Conservation (phyloP, 2,888 invertebrate genomes). For the Thereva unica region DNA sequence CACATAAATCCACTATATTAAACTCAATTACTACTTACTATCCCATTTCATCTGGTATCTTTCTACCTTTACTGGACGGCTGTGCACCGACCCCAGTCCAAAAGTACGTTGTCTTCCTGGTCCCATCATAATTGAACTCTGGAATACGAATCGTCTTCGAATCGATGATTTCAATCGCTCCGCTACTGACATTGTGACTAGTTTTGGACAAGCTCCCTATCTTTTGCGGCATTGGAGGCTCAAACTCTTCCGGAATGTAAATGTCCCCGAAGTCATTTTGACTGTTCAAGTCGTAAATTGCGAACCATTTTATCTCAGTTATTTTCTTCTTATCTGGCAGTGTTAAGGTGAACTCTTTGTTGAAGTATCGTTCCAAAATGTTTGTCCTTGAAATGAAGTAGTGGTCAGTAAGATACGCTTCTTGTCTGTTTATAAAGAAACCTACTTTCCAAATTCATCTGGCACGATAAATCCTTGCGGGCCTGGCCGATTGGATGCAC, state of each 20-base stretch:
- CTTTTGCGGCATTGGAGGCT: slow-evolving; percentile 75
- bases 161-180: slow-evolving; percentile 74
- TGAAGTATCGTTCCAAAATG: slow-evolving; percentile 81
- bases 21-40: slow-evolving; percentile 71
- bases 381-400: slow-evolving; percentile 68
- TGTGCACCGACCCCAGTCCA: slow-evolving; percentile 89
- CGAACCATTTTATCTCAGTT: slow-evolving; percentile 86
- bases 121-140: slow-evolving; percentile 77
- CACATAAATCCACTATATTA: background rate
- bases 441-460: slow-evolving; percentile 83
- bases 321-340: slow-evolving; percentile 85
- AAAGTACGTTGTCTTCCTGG: slow-evolving; percentile 77
- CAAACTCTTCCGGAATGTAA: slow-evolving; percentile 87
- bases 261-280: slow-evolving; percentile 91
- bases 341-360: slow-evolving; percentile 78
- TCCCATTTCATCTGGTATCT: slow-evolving; percentile 88
- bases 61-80: slow-evolving; percentile 77
- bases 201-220: slow-evolving; percentile 63
- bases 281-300: slow-evolving; percentile 82
- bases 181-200: slow-evolving; percentile 71
- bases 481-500: slow-evolving; percentile 82
- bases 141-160: slow-evolving; percentile 78
- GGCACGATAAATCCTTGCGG: slow-evolving; percentile 91
- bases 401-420: slow-evolving; percentile 1
- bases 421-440: background rate